Evolutionary conservation across 2,888 invertebrate genomes (phyloP).

Genomic region (Sussaba pulchella): DNA sequence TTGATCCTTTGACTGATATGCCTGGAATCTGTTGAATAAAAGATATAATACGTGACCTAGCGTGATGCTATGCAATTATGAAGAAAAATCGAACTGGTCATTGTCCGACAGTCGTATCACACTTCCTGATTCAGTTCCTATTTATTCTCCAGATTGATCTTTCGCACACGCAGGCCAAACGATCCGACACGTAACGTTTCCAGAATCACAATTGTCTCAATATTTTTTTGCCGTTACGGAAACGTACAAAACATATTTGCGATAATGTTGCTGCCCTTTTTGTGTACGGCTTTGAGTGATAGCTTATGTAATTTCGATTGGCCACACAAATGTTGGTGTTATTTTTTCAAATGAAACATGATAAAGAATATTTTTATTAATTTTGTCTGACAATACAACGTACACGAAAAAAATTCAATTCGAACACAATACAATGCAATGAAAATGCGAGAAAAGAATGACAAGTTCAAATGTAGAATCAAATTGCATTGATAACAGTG

Average conservation of each 20-base stretch:
- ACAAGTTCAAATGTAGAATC: background rate
- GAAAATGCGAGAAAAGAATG: background rate
- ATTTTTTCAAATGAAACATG: no score
- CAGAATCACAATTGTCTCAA: background rate
- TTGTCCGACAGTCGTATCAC: constrained; percentile 21
- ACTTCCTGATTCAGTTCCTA: background rate
- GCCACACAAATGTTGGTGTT: no score
- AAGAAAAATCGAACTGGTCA: background rate
- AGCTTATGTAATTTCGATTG: no score
- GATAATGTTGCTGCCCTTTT: background rate
- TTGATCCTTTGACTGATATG: background rate
- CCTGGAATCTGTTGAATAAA: background rate
- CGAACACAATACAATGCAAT: background rate
- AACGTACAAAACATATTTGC: background rate
- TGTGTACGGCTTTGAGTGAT: no score
- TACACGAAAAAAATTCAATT: background rate
- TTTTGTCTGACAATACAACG: no score
- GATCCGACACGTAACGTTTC: background rate
- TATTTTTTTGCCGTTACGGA: background rate
- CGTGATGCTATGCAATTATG: constrained; percentile 22
- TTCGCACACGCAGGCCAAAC: background rate
- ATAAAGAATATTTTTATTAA: no score
- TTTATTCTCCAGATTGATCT: background rate
- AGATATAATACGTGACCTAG: constrained; percentile 10
- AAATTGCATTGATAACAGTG: constrained; percentile 19